A percentile compares a stretch with the other conserved stretches of the same genome.
These are phyloP conservation scores for Cacoxenus indagator DNA, from an alignment of 2,888 invertebrate species.

Conservation along the genomic window DNA sequence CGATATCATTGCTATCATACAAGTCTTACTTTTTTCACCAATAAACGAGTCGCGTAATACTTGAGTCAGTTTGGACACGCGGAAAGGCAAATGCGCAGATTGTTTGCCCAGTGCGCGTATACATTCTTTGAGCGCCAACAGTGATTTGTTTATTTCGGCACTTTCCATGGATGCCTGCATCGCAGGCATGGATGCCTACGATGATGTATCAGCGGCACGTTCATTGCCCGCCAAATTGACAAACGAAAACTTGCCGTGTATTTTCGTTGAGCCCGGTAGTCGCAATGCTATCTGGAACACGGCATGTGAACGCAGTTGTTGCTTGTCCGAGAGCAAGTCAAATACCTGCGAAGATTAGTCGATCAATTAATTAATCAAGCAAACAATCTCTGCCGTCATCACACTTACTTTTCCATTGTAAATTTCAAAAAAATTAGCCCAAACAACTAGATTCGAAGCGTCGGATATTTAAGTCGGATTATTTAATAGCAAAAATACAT, in stretches of 20 bases:
- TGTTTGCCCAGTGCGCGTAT: constrained; percentile 96
- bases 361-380: background rate
- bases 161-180: constrained; percentile 84
- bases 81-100: constrained; percentile 96
- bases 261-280: constrained; percentile 81
- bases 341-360: constrained; percentile 75
- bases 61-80: constrained; percentile 96
- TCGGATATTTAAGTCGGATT: constrained; percentile 88
- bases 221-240: constrained; percentile 99
- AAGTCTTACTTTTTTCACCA: constrained; percentile 97
- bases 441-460: constrained; percentile 87
- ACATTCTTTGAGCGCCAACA: constrained; percentile 97
- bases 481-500: constrained; percentile 89
- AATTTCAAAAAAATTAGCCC: constrained; percentile 98
- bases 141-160: constrained; percentile 75
- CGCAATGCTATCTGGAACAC: constrained; percentile 97
- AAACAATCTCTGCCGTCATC: background rate
- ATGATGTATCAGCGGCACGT: constrained; percentile 97
- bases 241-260: constrained; percentile 98
- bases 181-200: too few species aligned
- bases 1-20: constrained; percentile 99
- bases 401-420: constrained; percentile 92
- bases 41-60: constrained; percentile 98
- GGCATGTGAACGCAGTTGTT: constrained; percentile 96
- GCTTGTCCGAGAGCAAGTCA: constrained; percentile 90